Conservation (phyloP, 2,888 invertebrate genomes). For the Mallateleia sp. region DNA sequence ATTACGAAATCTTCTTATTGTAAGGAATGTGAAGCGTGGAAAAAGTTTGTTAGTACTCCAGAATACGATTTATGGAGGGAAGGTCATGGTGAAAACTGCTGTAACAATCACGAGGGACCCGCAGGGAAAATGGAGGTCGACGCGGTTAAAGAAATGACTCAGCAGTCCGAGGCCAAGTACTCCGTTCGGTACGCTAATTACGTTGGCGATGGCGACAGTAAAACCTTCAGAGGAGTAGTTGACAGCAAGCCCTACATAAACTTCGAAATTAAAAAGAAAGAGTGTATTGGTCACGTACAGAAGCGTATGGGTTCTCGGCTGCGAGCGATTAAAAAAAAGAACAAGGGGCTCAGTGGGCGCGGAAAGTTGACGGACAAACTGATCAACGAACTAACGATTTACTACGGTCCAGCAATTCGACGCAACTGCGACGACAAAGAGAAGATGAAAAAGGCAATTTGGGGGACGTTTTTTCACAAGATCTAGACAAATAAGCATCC, state of each 20-base stretch:
- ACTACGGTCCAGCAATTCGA: conserved; percentile 65
- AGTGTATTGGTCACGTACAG: conserved; percentile 10
- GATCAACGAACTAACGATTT: conserved; percentile 58
- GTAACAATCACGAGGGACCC: conserved; percentile 23
- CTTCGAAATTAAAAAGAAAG: conserved; percentile 30
- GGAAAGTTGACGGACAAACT: conserved; percentile 63
- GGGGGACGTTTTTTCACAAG: conserved; percentile 6
- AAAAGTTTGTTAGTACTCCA: neutral
- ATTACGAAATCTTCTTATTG: conserved; percentile 16
- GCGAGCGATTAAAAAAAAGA: conserved; percentile 55
- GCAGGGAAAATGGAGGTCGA: conserved; percentile 17
- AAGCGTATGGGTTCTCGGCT: conserved; percentile 28
- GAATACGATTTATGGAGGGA: conserved; percentile 16
- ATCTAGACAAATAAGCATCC: conserved; percentile 1
- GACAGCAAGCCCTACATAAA: conserved; percentile 13
- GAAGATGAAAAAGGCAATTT: conserved; percentile 18
- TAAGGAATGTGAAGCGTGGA: conserved; percentile 23
- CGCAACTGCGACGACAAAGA: conserved; percentile 47
- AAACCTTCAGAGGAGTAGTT: conserved; percentile 18
- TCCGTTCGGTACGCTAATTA: conserved; percentile 22
- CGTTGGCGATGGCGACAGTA: conserved; percentile 29
- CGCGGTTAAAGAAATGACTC: conserved; percentile 20
- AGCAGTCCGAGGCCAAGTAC: conserved; percentile 17
- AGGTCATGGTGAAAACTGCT: conserved; percentile 1
- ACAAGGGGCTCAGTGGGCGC: conserved; percentile 43